phyloP scores from a whole-genome alignment of 2,888 invertebrate species.

The Drosophila pegasa region DNA sequence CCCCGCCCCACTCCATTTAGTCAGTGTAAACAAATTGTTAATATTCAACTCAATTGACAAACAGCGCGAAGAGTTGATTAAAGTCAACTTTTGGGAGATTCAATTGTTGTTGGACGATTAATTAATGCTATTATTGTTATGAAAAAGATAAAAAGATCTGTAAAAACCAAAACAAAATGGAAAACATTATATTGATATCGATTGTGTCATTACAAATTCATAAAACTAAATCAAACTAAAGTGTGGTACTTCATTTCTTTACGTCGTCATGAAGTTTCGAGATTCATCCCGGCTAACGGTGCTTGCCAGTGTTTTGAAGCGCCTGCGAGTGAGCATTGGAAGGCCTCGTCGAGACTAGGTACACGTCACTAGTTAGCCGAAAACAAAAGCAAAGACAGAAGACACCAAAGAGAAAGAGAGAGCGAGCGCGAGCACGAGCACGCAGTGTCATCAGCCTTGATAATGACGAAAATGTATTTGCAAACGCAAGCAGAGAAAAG shows the following conservation, averaged over 20 bases:
- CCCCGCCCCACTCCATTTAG: background rate
- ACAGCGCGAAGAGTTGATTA: slow-evolving; percentile 28
- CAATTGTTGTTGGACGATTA: slow-evolving; percentile 51
- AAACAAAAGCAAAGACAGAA: slow-evolving; percentile 2
- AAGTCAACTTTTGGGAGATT: slow-evolving; percentile 26
- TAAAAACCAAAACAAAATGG: slow-evolving; percentile 19
- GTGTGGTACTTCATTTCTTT: slow-evolving; percentile 20
- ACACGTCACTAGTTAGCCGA: slow-evolving; percentile 47
- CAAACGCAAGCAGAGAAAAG: slow-evolving; percentile 10
- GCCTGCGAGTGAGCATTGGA: background rate
- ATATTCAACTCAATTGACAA: slow-evolving; percentile 26
- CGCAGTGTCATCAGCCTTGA: slow-evolving; percentile 50
- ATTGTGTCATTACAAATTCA: slow-evolving; percentile 64
- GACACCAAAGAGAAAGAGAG: slow-evolving; percentile 3
- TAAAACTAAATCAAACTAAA: slow-evolving; percentile 23
- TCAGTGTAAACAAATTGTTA: slow-evolving; percentile 20
- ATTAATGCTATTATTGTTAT: slow-evolving; percentile 77
- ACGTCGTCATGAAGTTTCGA: background rate
- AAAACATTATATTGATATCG: slow-evolving; percentile 62
- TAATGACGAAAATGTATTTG: slow-evolving; percentile 42
- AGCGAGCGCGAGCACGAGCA: background rate
- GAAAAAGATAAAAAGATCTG: slow-evolving; percentile 11
- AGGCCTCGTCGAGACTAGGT: slow-evolving; percentile 6
- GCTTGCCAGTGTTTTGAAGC: too few species aligned
- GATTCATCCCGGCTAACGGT: slow-evolving; percentile 12